These are phyloP conservation scores for Coecobrya sp. DNA, from an alignment of 2,888 invertebrate genomes.

Conservation along the genomic window DNA sequence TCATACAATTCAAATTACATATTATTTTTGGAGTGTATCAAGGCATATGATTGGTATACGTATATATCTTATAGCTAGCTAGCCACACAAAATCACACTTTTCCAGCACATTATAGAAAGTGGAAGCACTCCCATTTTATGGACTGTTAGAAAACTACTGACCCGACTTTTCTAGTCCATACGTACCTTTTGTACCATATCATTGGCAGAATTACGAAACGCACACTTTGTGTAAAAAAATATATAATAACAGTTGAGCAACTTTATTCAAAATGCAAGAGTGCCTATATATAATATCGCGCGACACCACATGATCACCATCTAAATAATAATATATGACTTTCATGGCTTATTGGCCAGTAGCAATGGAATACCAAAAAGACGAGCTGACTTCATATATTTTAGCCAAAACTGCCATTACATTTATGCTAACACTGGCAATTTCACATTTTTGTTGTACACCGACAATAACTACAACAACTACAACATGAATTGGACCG, in stretches of 20 bases:
- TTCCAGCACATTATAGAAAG: slow-evolving; percentile 37
- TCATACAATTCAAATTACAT: slow-evolving; percentile 79
- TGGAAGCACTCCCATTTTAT: slow-evolving; percentile 73
- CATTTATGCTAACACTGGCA: slow-evolving; percentile 52
- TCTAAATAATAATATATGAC: slow-evolving; percentile 62
- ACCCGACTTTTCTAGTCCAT: neutral
- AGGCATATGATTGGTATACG: neutral
- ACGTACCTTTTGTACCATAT: slow-evolving; percentile 60
- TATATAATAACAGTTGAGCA: slow-evolving; percentile 33
- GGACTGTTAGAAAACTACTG: slow-evolving; percentile 75
- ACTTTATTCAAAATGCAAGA: slow-evolving; percentile 36
- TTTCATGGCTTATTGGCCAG: slow-evolving; percentile 68
- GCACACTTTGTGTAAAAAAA: slow-evolving; percentile 63
- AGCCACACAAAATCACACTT: slow-evolving; percentile 51
- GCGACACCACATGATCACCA: slow-evolving; percentile 51
- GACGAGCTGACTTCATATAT: neutral
- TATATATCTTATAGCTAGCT: neutral
- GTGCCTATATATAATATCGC: neutral
- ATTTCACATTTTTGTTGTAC: slow-evolving; percentile 61
- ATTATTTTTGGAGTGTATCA: slow-evolving; percentile 49
- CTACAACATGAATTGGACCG: slow-evolving; percentile 75
- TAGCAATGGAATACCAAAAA: neutral
- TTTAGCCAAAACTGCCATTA: slow-evolving; percentile 35
- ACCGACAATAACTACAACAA: neutral
- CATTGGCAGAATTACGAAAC: slow-evolving; percentile 77